Base-by-base conservation (phyloP, 2,888 invertebrate species). In the Megalurothrips usitatus region DNA sequence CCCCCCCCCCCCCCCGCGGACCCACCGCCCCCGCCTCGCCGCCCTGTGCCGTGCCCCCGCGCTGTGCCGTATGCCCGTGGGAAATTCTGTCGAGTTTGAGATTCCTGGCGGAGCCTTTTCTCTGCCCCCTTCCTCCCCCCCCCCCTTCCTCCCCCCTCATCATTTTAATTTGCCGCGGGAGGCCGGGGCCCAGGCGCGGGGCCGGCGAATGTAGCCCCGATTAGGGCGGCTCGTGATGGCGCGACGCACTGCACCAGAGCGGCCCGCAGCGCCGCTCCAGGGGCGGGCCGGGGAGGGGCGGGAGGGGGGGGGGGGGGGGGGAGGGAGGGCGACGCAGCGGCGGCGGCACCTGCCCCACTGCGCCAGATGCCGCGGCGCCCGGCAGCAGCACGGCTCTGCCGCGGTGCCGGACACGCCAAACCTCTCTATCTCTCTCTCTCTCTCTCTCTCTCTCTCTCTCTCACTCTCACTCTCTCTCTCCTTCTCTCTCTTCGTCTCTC, bases 31-130 rank as follows among this genome's bases (percentile, higher is more conserved):
- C 68, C 23, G 4, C 63, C 63, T 17, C 1, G 6, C 63, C 17
- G 63, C 68, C 68, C 14, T 52, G 17, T 58, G 4, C 26, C 68
- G 26, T 11, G 4, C 68, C 68, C 1, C 68, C 14, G 14, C 52
- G 52, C 8, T 11, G 58, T 58, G 58, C 58, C 58, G 26, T 23
- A 26, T 26, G 68, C 68, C 68, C 68, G 23, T 75, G 68, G 68
- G 68, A 75, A 75, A 75, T 75, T 75, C 68, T 75, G 68, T 75
- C 23, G 68, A 75, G 68, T 75, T 75, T 75, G 68, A 75, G 68
- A 75, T 75, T 75, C 68, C 68, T 26, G 68, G 58, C 19, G 58
- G 58, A 58, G 19, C 19, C 58, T 17, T n/a, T n/a, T n/a, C n/a
- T n/a, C n/a, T n/a, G n/a, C 58, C 17, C 58, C 58, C 26, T 68